phyloP scores from a whole-genome alignment of 2,888 invertebrate species.

The Escarpia spicata region DNA sequence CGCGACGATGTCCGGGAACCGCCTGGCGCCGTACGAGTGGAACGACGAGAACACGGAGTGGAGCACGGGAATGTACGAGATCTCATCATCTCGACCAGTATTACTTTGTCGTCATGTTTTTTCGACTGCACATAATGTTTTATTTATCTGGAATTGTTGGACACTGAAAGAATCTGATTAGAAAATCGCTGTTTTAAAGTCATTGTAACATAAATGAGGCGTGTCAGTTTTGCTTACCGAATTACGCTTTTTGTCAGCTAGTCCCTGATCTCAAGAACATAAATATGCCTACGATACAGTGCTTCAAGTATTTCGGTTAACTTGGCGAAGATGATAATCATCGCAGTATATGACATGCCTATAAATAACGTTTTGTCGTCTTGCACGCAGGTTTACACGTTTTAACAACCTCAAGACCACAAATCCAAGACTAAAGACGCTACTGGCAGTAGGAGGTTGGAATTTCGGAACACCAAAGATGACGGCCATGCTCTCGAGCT shows the following conservation, averaged over 20 bases:
- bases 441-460: slow-evolving; percentile 58
- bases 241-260: too few relatives aligned
- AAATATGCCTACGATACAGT: too few relatives aligned
- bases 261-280: too few relatives aligned
- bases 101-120: background rate
- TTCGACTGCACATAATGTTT: background rate
- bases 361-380: background rate
- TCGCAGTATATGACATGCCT: background rate
- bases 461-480: slow-evolving; percentile 49
- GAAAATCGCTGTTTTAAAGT: too few relatives aligned
- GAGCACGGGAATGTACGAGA: slow-evolving; percentile 13
- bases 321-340: too few relatives aligned
- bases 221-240: too few relatives aligned
- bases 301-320: too few relatives aligned
- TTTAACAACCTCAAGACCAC: background rate
- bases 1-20: slow-evolving; percentile 94
- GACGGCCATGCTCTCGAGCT: slow-evolving; percentile 44
- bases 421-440: slow-evolving; percentile 42
- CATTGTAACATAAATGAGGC: too few relatives aligned
- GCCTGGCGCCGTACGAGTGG: slow-evolving; percentile 72
- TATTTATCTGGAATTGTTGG: background rate
- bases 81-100: background rate
- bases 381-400: background rate
- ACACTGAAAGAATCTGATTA: background rate
- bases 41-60: slow-evolving; percentile 42